Conservation (phyloP, 2,113 vertebrate species). For the Albula goreensis region DNA sequence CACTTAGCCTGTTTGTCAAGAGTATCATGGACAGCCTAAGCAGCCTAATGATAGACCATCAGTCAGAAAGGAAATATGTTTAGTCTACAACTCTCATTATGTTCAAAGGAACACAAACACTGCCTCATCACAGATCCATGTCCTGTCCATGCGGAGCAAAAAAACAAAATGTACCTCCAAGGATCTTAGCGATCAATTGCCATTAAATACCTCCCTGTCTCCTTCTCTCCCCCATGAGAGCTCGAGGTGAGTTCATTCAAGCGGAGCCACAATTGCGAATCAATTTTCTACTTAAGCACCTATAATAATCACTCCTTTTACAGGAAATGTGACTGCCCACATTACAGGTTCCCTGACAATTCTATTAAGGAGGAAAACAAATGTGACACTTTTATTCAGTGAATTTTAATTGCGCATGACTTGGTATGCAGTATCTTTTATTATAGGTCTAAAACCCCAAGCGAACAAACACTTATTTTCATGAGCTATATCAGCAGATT, state of each 20-base stretch:
- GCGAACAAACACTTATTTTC: slow-evolving; percentile 42
- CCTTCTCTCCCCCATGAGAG: slow-evolving; percentile 26
- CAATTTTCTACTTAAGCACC: slow-evolving; percentile 41
- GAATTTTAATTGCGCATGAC: slow-evolving; percentile 37
- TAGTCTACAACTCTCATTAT: not conserved
- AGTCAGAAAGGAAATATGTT: not conserved
- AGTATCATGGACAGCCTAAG: not conserved
- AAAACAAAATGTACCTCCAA: slow-evolving; percentile 24
- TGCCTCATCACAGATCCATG: not conserved
- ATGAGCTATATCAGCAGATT: not conserved
- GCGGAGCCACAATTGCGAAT: slow-evolving; percentile 49
- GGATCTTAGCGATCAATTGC: slow-evolving; percentile 42
- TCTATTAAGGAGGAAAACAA: slow-evolving; percentile 22
- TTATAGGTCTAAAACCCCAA: slow-evolving; percentile 24
- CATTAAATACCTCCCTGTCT: slow-evolving; percentile 41
- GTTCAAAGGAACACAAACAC: not conserved
- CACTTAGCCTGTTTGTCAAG: not conserved
- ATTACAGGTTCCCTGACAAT: slow-evolving; percentile 26
- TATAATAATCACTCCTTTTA: slow-evolving; percentile 46
- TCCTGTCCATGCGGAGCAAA: not conserved
- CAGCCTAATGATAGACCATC: no score
- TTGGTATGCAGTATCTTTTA: not conserved
- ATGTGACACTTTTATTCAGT: slow-evolving; percentile 31
- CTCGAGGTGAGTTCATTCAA: slow-evolving; percentile 31
- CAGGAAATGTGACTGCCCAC: slow-evolving; percentile 36